These are phyloP conservation scores for Aethina tumida DNA, from an alignment of 1,140 invertebrate genomes.

Conservation along the genomic window DNA sequence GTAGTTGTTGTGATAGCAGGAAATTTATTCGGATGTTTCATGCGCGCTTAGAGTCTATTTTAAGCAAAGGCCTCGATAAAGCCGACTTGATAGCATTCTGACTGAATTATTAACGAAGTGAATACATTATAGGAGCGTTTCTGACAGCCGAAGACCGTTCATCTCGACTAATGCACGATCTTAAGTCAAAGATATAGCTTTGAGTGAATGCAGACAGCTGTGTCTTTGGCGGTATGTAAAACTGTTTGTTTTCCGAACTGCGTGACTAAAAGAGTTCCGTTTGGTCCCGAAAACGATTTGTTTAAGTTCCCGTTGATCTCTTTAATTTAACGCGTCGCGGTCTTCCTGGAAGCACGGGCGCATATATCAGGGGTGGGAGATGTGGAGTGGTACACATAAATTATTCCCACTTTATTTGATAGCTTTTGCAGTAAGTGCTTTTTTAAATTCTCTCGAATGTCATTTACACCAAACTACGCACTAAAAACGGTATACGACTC, in stretches of 20 bases:
- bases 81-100: constrained; percentile 23
- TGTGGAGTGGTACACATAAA: constrained; percentile 23
- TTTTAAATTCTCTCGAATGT: constrained; percentile 21
- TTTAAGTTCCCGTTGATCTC: constrained; percentile 22
- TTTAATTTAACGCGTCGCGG: constrained; percentile 23
- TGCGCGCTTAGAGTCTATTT: too few relatives aligned
- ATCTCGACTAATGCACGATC: constrained; percentile 6
- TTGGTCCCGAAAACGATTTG: constrained; percentile 15
- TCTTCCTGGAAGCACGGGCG: constrained; percentile 23
- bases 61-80: too few relatives aligned
- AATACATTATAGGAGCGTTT: constrained; percentile 18
- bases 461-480: constrained; percentile 17
- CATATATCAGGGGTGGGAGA: constrained; percentile 17
- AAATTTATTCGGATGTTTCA: too few relatives aligned
- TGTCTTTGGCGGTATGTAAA: constrained; percentile 15
- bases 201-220: constrained; percentile 18
- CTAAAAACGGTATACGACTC: constrained; percentile 17
- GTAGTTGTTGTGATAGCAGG: too few relatives aligned
- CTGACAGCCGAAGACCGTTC: constrained; percentile 12
- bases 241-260: constrained; percentile 20
- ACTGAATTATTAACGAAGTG: constrained; percentile 25
- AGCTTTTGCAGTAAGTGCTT: constrained; percentile 20
- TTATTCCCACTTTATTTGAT: constrained; percentile 22
- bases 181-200: constrained; percentile 6
- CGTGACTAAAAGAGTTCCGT: constrained; percentile 21